A percentile compares a stretch with the other conserved stretches of the same genome.
phyloP scores from a whole-genome alignment of 2,113 vertebrate genomes.

The Hylia prasina region DNA sequence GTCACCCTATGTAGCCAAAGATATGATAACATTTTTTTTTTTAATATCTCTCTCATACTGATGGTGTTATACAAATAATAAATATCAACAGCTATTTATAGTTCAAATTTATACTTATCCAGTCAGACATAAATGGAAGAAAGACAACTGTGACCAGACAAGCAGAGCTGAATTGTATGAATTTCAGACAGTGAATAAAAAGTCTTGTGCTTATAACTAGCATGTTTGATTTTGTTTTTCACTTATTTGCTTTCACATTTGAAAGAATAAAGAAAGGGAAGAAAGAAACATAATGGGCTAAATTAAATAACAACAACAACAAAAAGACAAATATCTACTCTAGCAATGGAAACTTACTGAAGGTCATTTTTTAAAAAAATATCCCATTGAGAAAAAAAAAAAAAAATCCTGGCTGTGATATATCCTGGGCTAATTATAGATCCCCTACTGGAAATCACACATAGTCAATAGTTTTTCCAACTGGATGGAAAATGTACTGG shows the following conservation, averaged over 20 bases:
- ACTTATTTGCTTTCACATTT: neutral
- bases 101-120: neutral
- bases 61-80: neutral
- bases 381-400: neutral
- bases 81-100: neutral
- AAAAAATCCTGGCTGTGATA: neutral
- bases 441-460: neutral
- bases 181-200: neutral
- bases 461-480: neutral
- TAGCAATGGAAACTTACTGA: neutral
- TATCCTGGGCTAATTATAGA: neutral
- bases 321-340: neutral
- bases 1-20: neutral
- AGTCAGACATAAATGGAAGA: neutral
- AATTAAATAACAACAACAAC: neutral
- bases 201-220: neutral
- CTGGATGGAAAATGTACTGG: neutral
- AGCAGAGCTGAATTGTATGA: neutral
- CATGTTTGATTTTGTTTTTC: neutral
- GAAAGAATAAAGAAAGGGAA: neutral
- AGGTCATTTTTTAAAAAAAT: neutral
- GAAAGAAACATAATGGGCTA: neutral
- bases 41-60: neutral
- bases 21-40: neutral
- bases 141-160: neutral